These are phyloP conservation scores for Scaptomyza caliginosa DNA, from an alignment of 2,888 invertebrate species.

Conservation along the genomic window DNA sequence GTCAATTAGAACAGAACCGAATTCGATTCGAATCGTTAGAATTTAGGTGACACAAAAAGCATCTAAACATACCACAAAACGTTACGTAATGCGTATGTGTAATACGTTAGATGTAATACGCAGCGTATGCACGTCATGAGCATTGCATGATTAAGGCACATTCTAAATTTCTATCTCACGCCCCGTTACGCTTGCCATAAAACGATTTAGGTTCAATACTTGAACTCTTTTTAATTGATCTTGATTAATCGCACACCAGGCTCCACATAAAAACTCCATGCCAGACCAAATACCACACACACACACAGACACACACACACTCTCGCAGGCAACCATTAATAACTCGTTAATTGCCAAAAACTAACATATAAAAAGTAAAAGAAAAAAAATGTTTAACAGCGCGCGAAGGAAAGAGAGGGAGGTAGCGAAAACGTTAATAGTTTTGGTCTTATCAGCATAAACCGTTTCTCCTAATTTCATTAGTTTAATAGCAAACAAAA, in stretches of 20 bases:
- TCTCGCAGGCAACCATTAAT: slow-evolving; percentile 57
- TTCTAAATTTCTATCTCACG: slow-evolving; percentile 63
- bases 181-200: slow-evolving; percentile 50
- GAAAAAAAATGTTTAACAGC: slow-evolving; percentile 30
- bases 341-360: slow-evolving; percentile 72
- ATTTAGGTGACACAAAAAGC: neutral
- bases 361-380: slow-evolving; percentile 33
- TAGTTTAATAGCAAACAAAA: slow-evolving; percentile 71
- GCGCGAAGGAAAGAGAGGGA: neutral
- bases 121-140: slow-evolving; percentile 18
- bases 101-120: slow-evolving; percentile 5
- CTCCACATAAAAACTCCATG: slow-evolving; percentile 44
- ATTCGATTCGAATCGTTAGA: neutral
- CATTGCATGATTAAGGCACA: slow-evolving; percentile 47
- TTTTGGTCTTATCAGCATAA: slow-evolving; percentile 76
- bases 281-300: slow-evolving; percentile 30
- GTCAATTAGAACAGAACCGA: neutral
- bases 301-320: no score
- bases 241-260: slow-evolving; percentile 74
- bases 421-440: slow-evolving; percentile 62
- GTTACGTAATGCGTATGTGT: slow-evolving; percentile 20
- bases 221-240: slow-evolving; percentile 78
- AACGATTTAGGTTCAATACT: slow-evolving; percentile 69
- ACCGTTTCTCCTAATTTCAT: slow-evolving; percentile 74
- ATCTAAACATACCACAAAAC: neutral